Evolutionary conservation across 2,113 vertebrate genomes (phyloP), one percentile per base, ranked within the genome.

Genomic region (Lontra canadensis): DNA sequence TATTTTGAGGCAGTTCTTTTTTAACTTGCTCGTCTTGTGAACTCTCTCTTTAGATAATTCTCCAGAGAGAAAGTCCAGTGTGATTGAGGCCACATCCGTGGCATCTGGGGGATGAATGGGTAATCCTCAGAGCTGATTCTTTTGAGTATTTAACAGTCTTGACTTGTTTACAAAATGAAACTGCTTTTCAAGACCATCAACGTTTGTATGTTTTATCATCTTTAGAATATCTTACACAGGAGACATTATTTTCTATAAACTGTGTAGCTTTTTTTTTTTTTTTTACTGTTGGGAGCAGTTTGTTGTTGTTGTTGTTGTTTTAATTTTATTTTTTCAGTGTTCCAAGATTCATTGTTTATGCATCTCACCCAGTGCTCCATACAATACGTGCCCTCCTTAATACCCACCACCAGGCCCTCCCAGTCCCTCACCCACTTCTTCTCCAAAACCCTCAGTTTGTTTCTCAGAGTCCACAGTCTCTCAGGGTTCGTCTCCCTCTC

Each of bases 141-240:
- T 90, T 89, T 55, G 79, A 81, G 61, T 73, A 5, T 90, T 89
- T 55, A 90, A 29, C 69, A 92, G 13, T 71, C 63, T 85, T 85
- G 61, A 90, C 84, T 89, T 67, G 55, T 39, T 89, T 67, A n/a
- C 9, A 57, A 57, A 97, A 83, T 61, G 14, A 87, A 97, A 71
- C 18, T 83, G 6, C 80, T 97, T 87, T 82, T 91, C 55, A 59
- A 47, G 80, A 65, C 7, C 9, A 55, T 84, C 42, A 84, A 6
- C 42, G n/a, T 93, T 78, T 94, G 29, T 81, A 80, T 83, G 39
- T 74, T 69, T 94, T 85, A 42, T 85, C 86, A 80, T 76, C 73
- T 0, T 89, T 71, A 69, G 23, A 69, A 23, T 85, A 42, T 88
- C 88, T 78, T 88, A 47, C 61, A 57, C 25, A 81, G 55, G 95